These are phyloP conservation scores for Takifugu rubripes DNA, from an alignment of 2,797 vertebrate genomes.

Conservation along the genomic window DNA sequence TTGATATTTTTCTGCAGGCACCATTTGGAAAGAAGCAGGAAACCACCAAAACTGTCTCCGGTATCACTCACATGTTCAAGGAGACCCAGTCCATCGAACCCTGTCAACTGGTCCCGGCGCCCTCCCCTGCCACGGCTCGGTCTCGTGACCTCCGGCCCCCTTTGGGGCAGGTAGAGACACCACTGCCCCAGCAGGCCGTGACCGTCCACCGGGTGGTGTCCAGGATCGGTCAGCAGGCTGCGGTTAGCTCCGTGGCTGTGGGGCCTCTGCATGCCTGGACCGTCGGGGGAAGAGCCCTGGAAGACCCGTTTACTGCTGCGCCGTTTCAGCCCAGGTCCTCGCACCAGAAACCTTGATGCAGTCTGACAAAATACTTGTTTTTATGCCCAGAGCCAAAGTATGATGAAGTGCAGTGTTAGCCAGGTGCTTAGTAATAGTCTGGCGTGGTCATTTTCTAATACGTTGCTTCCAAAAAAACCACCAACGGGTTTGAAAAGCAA, in stretches of 20 bases:
- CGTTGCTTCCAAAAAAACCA: too few relatives aligned
- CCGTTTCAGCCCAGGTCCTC: constrained; percentile 82
- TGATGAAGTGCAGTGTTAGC: constrained; percentile 26
- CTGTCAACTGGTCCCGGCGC: constrained; percentile 8
- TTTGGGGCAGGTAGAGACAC: constrained; percentile 54
- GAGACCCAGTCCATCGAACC: constrained; percentile 8
- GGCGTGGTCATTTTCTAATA: too few relatives aligned
- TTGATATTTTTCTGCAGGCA: constrained; percentile 88
- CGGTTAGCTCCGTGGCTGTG: constrained; percentile 84
- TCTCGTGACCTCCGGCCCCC: neutral
- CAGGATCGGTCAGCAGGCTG: constrained; percentile 83
- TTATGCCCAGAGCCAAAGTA: constrained; percentile 12
- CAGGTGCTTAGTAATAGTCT: constrained; percentile 5
- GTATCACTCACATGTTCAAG: constrained; percentile 8
- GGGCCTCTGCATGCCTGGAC: constrained; percentile 81
- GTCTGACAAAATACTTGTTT: constrained; percentile 11
- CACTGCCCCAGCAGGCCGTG: constrained; percentile 74
- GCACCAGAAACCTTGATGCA: constrained; percentile 75
- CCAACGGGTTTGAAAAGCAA: too few relatives aligned
- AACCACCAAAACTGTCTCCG: constrained; percentile 44
- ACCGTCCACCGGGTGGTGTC: constrained; percentile 75
- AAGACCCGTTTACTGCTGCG: constrained; percentile 81
- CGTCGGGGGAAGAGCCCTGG: constrained; percentile 59
- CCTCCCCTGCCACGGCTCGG: constrained; percentile 17
- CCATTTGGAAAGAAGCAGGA: constrained; percentile 85